These are phyloP conservation scores for Aeoliscus strigatus DNA, from an alignment of 2,797 vertebrate genomes.

Conservation along the genomic window DNA sequence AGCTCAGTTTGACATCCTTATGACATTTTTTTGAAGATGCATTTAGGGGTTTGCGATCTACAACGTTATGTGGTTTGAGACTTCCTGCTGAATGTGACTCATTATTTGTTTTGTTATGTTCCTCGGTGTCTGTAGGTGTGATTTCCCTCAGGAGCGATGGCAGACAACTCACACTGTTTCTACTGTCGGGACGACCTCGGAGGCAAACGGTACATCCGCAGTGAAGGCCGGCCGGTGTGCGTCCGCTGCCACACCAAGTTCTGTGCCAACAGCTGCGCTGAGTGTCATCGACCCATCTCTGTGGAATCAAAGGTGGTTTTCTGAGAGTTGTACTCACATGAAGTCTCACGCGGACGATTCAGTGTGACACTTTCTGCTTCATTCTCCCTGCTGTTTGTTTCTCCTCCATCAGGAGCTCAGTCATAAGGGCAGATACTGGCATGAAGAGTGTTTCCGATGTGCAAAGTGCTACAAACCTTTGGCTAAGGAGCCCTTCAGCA, in stretches of 20 bases:
- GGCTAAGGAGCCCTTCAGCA: conserved; percentile 90
- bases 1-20: no score
- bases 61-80: no score
- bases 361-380: accelerated
- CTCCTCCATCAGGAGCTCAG: conserved; percentile 82
- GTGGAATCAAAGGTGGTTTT: conserved; percentile 88
- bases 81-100: no score
- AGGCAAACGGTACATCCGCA: conserved; percentile 89
- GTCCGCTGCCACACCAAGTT: conserved; percentile 93
- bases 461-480: conserved; percentile 88
- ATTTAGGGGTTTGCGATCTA: no score
- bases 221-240: conserved; percentile 86
- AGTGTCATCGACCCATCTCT: conserved; percentile 88
- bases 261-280: conserved; percentile 88
- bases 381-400: not conserved
- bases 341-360: not conserved
- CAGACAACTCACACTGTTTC: conserved; percentile 85
- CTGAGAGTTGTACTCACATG: not conserved
- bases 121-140: conserved; percentile 18
- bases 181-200: conserved; percentile 88
- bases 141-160: conserved; percentile 73
- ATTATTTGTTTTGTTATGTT: no score
- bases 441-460: conserved; percentile 90
- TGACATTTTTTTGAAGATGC: no score
- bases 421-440: conserved; percentile 92